phyloP scores from a whole-genome alignment of 2,888 invertebrate species.

The Pammene aurita region DNA sequence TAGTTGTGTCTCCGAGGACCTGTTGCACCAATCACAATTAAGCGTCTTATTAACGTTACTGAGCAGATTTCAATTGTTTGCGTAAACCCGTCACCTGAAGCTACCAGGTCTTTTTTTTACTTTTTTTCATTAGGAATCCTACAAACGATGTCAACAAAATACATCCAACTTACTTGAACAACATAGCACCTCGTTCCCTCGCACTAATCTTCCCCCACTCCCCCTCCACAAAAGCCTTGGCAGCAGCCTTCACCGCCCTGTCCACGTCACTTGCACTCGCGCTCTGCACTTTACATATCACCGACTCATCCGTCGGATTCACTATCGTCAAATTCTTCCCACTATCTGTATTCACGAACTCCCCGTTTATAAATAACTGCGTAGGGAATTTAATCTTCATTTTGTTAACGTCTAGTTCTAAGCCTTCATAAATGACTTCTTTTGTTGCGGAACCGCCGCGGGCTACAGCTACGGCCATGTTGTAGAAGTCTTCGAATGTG shows the following conservation, averaged over 20 bases:
- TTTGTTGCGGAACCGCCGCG: slow-evolving; percentile 84
- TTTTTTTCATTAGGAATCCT: no score
- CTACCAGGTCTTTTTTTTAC: no score
- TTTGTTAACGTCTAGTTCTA: slow-evolving; percentile 91
- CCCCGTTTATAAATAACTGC: slow-evolving; percentile 95
- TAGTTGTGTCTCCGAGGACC: no score
- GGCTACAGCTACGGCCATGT: slow-evolving; percentile 85
- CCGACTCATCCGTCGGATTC: slow-evolving; percentile 93
- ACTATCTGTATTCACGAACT: slow-evolving; percentile 91
- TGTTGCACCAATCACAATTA: no score
- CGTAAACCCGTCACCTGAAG: no score
- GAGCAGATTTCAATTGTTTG: no score
- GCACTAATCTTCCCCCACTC: slow-evolving; percentile 98
- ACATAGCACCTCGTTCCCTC: slow-evolving; percentile 92
- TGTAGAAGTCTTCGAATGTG: slow-evolving; percentile 91
- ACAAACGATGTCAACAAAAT: no score
- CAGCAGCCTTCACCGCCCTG: slow-evolving; percentile 93
- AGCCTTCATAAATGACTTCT: slow-evolving; percentile 88
- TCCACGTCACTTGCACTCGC: slow-evolving; percentile 93
- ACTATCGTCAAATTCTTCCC: slow-evolving; percentile 86
- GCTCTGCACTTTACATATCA: slow-evolving; percentile 89
- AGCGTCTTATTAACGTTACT: no score
- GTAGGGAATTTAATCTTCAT: slow-evolving; percentile 93
- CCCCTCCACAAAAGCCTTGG: slow-evolving; percentile 93
- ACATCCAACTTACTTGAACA: slow-evolving; percentile 86